Conservation (phyloP, 2,888 invertebrate species). For the Tipula lateralis region DNA sequence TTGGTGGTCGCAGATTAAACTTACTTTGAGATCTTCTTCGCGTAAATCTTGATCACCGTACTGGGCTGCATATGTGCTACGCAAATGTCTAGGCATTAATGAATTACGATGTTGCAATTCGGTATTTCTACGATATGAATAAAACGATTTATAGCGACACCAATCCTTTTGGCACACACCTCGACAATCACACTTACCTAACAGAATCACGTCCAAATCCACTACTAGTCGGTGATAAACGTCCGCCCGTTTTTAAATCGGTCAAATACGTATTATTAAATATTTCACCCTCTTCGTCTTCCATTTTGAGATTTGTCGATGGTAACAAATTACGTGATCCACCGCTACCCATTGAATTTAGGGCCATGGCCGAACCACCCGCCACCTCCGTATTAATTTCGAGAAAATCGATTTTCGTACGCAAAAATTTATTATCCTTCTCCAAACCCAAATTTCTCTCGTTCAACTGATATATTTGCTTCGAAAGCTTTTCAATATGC, state of each 20-base stretch:
- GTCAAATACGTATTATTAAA: constrained; percentile 75
- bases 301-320: constrained; percentile 58
- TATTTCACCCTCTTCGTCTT: constrained; percentile 80
- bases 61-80: constrained; percentile 80
- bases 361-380: background rate
- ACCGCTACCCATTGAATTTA: background rate
- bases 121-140: too few species aligned
- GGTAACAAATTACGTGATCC: background rate
- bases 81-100: constrained; percentile 75
- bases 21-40: constrained; percentile 65
- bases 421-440: constrained; percentile 45
- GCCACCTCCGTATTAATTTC: constrained; percentile 35
- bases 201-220: constrained; percentile 39
- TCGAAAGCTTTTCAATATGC: constrained; percentile 44
- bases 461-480: constrained; percentile 45
- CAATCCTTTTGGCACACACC: too few species aligned
- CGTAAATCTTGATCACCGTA: constrained; percentile 59
- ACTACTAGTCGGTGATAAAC: constrained; percentile 44
- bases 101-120: constrained; percentile 77
- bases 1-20: constrained; percentile 33
- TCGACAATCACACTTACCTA: constrained; percentile 40
- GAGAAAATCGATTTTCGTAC: constrained; percentile 43
- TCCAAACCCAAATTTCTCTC: constrained; percentile 45
- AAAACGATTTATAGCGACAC: too few species aligned
- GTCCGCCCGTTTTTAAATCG: constrained; percentile 60